Conservation (phyloP, 2,797 vertebrate species). For the Ctenopoma multispine region DNA sequence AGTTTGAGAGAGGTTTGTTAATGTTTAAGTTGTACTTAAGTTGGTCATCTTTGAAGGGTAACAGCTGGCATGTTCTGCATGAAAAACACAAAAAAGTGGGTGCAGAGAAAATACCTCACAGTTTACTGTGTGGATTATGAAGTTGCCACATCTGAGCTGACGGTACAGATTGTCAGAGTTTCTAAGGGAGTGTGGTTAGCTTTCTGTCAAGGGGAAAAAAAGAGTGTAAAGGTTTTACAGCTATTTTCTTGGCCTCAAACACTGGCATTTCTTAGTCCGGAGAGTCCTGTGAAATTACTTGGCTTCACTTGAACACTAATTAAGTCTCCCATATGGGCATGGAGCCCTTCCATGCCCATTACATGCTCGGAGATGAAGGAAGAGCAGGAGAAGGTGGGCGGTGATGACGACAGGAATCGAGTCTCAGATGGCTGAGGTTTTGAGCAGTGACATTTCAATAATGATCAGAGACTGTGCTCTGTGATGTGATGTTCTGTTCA, state of each 20-base stretch:
- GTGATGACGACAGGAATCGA: conserved; percentile 24
- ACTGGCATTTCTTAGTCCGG: conserved; percentile 54
- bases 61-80: conserved; percentile 18
- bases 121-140: conserved; percentile 43
- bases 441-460: conserved; percentile 33
- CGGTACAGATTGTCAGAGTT: conserved; percentile 32
- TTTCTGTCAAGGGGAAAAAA: conserved; percentile 38
- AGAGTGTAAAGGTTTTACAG: conserved; percentile 59
- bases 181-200: conserved; percentile 38
- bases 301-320: conserved; percentile 51
- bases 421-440: conserved; percentile 31
- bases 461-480: conserved; percentile 22
- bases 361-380: conserved; percentile 41
- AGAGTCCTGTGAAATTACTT: conserved; percentile 67
- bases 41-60: conserved; percentile 12
- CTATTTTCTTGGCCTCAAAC: conserved; percentile 64
- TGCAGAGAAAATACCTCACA: conserved; percentile 20
- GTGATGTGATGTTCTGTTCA: conserved; percentile 15
- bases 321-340: conserved; percentile 57
- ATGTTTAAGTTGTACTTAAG: conserved; percentile 10
- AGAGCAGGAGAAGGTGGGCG: not conserved
- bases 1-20: not conserved
- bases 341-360: conserved; percentile 64
- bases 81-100: not conserved
- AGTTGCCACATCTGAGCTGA: conserved; percentile 42